Evolutionary conservation across 2,888 invertebrate genomes (phyloP).

Genomic region (Parnassius smintheus): DNA sequence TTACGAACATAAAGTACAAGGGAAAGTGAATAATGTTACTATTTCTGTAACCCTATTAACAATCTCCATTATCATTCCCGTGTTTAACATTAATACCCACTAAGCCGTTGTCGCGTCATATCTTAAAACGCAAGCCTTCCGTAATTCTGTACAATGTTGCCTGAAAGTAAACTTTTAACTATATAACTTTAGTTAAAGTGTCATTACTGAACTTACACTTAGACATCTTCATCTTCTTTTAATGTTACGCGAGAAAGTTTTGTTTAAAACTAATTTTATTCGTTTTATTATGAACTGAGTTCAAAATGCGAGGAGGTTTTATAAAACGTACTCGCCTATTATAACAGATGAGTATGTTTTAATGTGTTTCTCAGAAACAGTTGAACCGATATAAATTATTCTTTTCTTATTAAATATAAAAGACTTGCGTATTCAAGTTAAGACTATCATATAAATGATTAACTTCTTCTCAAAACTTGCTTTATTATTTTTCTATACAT

Average conservation of each 20-base stretch:
- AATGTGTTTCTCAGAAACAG: too few relatives aligned
- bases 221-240: conserved; percentile 25
- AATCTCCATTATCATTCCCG: conserved; percentile 12
- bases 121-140: conserved; percentile 24
- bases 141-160: conserved; percentile 20
- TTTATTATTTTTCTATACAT: too few relatives aligned
- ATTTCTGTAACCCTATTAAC: conserved; percentile 13
- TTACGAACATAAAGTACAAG: background rate
- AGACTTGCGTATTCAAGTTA: too few relatives aligned
- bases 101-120: conserved; percentile 16
- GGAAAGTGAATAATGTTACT: conserved; percentile 1
- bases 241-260: conserved; percentile 18
- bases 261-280: conserved; percentile 20
- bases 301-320: too few relatives aligned
- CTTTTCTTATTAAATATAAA: too few relatives aligned
- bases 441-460: too few relatives aligned
- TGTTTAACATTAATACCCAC: conserved; percentile 21
- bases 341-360: too few relatives aligned
- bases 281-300: background rate
- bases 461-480: too few relatives aligned
- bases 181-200: conserved; percentile 25
- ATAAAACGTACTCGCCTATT: too few relatives aligned
- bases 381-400: too few relatives aligned
- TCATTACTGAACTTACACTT: conserved; percentile 23
- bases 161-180: conserved; percentile 23